These are phyloP conservation scores for Clarias macrocephalus DNA, from an alignment of 2,113 vertebrate genomes.

Conservation along the genomic window DNA sequence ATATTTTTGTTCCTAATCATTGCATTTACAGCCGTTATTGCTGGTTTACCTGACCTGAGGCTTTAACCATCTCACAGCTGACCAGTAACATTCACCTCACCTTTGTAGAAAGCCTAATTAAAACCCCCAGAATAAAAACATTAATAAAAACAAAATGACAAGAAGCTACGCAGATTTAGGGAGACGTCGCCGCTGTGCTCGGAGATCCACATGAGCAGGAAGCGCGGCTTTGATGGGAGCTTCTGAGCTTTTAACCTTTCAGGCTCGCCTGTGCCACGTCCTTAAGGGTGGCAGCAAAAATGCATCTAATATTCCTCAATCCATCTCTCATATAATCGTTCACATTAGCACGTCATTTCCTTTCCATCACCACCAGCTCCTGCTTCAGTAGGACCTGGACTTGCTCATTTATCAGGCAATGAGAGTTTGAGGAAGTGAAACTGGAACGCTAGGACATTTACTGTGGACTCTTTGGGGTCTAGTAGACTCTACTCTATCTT, in stretches of 20 bases:
- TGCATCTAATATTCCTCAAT: not conserved
- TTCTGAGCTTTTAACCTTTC: not conserved
- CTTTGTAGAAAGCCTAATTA: not conserved
- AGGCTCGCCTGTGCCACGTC: not conserved
- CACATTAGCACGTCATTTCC: not conserved
- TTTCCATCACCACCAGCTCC: not conserved
- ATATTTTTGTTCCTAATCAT: not conserved
- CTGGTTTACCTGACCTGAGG: not conserved
- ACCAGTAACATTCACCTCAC: not conserved
- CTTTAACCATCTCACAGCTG: not conserved
- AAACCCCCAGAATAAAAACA: not conserved
- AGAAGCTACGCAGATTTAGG: not conserved
- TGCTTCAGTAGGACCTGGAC: not conserved
- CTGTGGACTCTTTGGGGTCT: not conserved
- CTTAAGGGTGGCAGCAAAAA: not conserved
- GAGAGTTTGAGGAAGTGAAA: not conserved
- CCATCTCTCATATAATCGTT: not conserved
- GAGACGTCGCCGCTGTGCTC: not conserved
- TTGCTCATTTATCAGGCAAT: not conserved
- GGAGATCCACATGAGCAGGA: not conserved
- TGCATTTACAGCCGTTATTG: not conserved
- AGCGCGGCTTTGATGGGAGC: not conserved
- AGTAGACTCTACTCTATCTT: not conserved
- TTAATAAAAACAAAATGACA: not conserved
- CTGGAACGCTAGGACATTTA: not conserved